Evolutionary conservation across 2,888 invertebrate genomes (phyloP), one percentile per base, ranked within the genome.

Genomic region (Netelia melanura): DNA sequence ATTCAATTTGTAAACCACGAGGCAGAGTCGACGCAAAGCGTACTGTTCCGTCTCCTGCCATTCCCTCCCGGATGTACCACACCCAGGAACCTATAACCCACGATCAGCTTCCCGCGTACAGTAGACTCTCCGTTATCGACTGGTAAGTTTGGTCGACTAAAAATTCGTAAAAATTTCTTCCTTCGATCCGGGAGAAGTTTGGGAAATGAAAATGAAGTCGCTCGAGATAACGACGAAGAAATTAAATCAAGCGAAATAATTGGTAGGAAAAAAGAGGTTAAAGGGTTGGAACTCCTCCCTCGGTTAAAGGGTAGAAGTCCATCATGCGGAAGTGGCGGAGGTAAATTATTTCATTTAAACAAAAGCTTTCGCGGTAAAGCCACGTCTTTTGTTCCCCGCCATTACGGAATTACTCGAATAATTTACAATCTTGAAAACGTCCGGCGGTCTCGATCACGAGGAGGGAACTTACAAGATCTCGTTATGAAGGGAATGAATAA

Each of bases 201-300:
- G n/a, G 10, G 44, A 23, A 30, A 10, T 64, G 43, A 25, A 38
- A 14, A 21, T 43, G 21, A 67, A 44, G 21, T 10, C 10, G 38
- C 38, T 43, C n/a, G 9, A 44, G 65, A 10, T 30, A 3, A 58
- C 11, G 48, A 58, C 17, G 67, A n/a, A 43, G 83, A 84, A 84
- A 79, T 87, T 86, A 82, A 84, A 87, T 86, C 84, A 87, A 82
- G 81, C 56, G 86, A 23, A 80, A 85, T 76, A 64, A 65, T 38
- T 38, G 38, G 38, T 8, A 38, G 38, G 38, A 38, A 38, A 38
- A 38, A 38, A 72, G 74, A 72, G 74, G 48, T 14, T 52, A 9
- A 74, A 65, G 62, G 52, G 52, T 38, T 48, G 38, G 67, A 64
- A 30, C 56, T 54, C 17, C 2, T 14, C 54, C 43, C 74, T 10